Evolutionary conservation across 2,888 invertebrate species (phyloP).

Genomic region (Rhodophaea formosa): DNA sequence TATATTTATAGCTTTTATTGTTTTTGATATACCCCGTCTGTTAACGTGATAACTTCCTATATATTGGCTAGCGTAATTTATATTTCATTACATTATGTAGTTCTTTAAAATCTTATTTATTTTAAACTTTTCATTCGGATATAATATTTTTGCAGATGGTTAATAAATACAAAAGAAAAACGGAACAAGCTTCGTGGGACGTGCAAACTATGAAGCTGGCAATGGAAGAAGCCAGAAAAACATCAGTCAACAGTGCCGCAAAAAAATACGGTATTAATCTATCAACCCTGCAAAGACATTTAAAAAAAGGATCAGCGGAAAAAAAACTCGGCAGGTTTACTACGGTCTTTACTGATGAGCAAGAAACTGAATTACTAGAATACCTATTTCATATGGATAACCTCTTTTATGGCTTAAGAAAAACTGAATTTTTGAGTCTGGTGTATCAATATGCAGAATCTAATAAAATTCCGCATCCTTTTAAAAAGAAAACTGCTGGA

Average conservation of each 20-base stretch:
- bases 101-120: no score
- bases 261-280: conserved; percentile 8
- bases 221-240: conserved; percentile 1
- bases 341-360: conserved; percentile 7
- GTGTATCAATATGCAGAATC: conserved; percentile 22
- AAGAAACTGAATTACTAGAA: conserved; percentile 24
- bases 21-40: no score
- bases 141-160: no score
- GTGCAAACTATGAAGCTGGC: neutral
- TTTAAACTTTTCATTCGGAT: no score
- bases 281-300: conserved; percentile 6
- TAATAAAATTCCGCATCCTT: conserved; percentile 19
- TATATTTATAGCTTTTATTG: no score
- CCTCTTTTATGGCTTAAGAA: conserved; percentile 24
- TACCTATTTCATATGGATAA: conserved; percentile 26
- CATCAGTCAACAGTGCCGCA: conserved; percentile 1
- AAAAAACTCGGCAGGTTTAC: conserved; percentile 13
- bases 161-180: no score
- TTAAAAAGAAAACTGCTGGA: conserved; percentile 17
- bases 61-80: no score
- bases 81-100: no score
- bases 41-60: no score
- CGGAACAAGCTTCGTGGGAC: conserved; percentile 2
- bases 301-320: conserved; percentile 8
- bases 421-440: conserved; percentile 20